A percentile compares a stretch with the other conserved stretches of the same genome.
Conservation (phyloP, 2,113 vertebrate genomes). For the Mesembrinibis cayennensis region DNA sequence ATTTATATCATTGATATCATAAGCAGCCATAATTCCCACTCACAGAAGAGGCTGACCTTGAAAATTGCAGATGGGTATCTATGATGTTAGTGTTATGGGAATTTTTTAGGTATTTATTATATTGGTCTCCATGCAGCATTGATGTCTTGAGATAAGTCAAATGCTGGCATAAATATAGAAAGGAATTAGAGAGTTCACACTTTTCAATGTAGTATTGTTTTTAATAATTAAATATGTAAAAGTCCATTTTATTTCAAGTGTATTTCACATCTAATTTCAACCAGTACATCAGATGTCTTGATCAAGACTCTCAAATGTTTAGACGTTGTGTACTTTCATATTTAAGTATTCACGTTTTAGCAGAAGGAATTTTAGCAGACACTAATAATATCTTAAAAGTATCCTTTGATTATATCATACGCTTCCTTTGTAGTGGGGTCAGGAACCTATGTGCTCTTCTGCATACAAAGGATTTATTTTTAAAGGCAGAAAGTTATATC, state of each 20-base stretch:
- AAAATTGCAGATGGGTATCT: neutral
- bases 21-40: neutral
- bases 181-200: neutral
- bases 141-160: neutral
- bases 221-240: neutral
- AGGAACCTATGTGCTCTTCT: neutral
- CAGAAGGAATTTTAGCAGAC: neutral
- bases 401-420: neutral
- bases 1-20: fast-evolving
- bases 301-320: neutral
- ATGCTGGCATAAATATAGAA: neutral
- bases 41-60: neutral
- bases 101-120: neutral
- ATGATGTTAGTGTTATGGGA: neutral
- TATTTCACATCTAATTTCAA: neutral
- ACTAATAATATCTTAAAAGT: neutral
- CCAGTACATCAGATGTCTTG: neutral
- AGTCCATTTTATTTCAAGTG: neutral
- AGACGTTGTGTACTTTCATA: neutral
- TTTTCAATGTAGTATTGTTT: neutral
- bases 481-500: neutral
- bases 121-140: neutral
- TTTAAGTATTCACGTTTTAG: neutral
- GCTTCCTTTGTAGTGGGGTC: neutral
- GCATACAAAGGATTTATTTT: neutral